Percentiles rank a stretch among this genome's conserved stretches.
Conservation (phyloP, 2,888 invertebrate genomes). For the Tridacna crocea region DNA sequence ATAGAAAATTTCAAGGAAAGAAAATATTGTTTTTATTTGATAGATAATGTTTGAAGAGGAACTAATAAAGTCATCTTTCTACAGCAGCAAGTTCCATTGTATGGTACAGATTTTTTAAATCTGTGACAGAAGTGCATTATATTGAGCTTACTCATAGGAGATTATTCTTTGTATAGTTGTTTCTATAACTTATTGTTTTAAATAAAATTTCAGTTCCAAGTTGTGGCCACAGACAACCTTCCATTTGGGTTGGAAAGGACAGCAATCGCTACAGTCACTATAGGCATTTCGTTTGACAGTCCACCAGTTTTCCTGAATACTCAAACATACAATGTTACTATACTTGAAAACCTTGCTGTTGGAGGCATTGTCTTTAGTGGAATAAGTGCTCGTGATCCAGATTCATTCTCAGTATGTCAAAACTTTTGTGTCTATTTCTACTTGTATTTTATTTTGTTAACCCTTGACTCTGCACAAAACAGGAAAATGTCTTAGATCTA, state of each 20-base stretch:
- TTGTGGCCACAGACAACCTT: conserved; percentile 75
- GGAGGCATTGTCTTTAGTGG: conserved; percentile 52
- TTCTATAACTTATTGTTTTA: too few species aligned
- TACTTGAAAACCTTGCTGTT: conserved; percentile 66
- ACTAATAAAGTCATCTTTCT: too few species aligned
- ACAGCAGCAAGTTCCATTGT: too few species aligned
- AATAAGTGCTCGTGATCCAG: conserved; percentile 47
- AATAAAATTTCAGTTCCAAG: conserved; percentile 71
- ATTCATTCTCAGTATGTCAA: conserved; percentile 44
- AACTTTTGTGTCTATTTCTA: background rate
- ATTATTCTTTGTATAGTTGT: too few species aligned
- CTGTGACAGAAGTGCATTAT: too few species aligned
- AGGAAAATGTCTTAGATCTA: background rate
- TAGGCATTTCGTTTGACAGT: conserved; percentile 68
- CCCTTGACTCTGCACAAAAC: background rate
- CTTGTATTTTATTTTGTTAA: too few species aligned
- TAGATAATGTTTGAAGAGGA: too few species aligned
- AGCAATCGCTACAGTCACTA: conserved; percentile 53
- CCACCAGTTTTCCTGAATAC: conserved; percentile 68
- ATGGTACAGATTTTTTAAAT: too few species aligned
- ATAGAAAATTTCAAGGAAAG: too few species aligned
- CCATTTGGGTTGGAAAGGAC: conserved; percentile 60
- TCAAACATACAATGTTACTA: conserved; percentile 60
- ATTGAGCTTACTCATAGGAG: too few species aligned
- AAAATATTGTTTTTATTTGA: too few species aligned